A percentile compares a stretch with the other conserved stretches of the same genome.
phyloP scores from a whole-genome alignment of 2,888 invertebrate species.

The Ectropis crepuscularia region DNA sequence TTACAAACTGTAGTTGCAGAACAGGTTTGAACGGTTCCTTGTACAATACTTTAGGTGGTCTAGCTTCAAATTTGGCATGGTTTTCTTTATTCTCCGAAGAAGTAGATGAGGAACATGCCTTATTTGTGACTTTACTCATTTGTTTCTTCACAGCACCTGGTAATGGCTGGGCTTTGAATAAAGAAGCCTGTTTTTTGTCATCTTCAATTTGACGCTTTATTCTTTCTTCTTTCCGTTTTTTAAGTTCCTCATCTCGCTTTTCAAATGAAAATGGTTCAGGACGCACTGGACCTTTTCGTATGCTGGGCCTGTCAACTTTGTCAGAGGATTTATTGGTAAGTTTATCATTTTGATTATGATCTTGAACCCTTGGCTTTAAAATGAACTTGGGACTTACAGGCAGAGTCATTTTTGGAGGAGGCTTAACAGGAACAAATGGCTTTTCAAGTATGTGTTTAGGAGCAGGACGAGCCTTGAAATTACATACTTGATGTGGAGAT shows the following conservation, averaged over 20 bases:
- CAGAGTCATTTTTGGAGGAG: constrained; percentile 56
- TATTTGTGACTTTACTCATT: constrained; percentile 61
- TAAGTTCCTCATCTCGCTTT: constrained; percentile 83
- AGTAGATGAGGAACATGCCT: constrained; percentile 59
- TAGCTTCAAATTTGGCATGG: constrained; percentile 85
- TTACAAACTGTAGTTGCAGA: constrained; percentile 71
- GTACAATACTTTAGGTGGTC: constrained; percentile 84
- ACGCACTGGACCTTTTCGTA: constrained; percentile 60
- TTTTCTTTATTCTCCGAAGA: constrained; percentile 79
- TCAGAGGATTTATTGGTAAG: constrained; percentile 44
- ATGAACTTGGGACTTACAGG: constrained; percentile 70
- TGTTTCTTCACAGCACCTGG: constrained; percentile 81
- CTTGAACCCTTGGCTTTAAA: constrained; percentile 62
- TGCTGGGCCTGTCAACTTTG: constrained; percentile 46
- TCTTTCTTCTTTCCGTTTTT: constrained; percentile 85
- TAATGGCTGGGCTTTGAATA: constrained; percentile 89
- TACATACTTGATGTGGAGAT: constrained; percentile 52
- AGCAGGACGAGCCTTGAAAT: constrained; percentile 86
- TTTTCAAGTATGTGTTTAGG: constrained; percentile 83
- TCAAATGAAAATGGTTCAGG: constrained; percentile 89
- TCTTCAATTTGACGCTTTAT: constrained; percentile 85
- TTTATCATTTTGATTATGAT: constrained; percentile 45
- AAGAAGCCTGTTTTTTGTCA: constrained; percentile 84
- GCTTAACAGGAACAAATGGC: constrained; percentile 68
- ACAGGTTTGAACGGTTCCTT: constrained; percentile 88